phyloP scores from a whole-genome alignment of 2,888 invertebrate species.

The Pyrgus malvae region DNA sequence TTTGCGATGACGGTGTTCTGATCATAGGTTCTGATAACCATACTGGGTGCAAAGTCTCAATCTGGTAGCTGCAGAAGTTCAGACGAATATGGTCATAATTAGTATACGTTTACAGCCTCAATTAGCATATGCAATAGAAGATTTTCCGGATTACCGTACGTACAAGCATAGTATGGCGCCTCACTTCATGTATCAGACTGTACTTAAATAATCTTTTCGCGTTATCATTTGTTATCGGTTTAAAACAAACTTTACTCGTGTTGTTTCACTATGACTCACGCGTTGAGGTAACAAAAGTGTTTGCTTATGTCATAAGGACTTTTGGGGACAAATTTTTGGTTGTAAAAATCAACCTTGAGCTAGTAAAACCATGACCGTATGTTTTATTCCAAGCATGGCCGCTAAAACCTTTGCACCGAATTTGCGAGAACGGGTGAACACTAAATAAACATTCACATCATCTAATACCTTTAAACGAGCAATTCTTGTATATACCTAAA shows the following conservation, averaged over 20 bases:
- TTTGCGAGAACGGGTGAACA: too few species aligned
- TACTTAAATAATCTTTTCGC: neutral
- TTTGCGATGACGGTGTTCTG: constrained; percentile 1
- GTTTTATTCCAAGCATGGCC: neutral
- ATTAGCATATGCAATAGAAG: constrained; percentile 14
- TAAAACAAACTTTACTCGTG: constrained; percentile 4
- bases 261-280: constrained; percentile 18
- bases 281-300: constrained; percentile 9
- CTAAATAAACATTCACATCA: too few species aligned
- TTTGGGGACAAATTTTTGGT: constrained; percentile 7
- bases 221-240: constrained; percentile 18
- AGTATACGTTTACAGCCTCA: constrained; percentile 14
- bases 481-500: too few species aligned
- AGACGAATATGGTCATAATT: constrained; percentile 24
- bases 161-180: constrained; percentile 10
- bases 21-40: constrained; percentile 7
- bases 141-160: constrained; percentile 3
- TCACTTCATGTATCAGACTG: constrained; percentile 7
- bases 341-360: constrained; percentile 21
- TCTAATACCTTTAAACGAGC: too few species aligned
- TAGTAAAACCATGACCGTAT: constrained; percentile 2
- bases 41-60: neutral
- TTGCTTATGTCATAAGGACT: constrained; percentile 20
- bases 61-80: neutral
- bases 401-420: too few species aligned